Evolutionary conservation across 2,113 vertebrate species (phyloP).

Genomic region (Arvicanthis niloticus): DNA sequence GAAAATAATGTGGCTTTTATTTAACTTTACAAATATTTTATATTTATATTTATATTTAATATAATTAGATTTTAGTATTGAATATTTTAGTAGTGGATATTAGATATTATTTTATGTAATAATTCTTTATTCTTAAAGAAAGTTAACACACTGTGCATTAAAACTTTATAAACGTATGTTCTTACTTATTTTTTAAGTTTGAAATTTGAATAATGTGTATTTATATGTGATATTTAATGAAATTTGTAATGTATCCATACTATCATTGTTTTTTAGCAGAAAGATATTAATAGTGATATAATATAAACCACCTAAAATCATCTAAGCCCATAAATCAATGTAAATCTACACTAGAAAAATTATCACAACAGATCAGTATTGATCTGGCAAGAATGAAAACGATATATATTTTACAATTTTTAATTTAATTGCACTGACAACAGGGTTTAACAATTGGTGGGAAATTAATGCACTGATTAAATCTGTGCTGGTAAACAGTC

Average conservation of each 20-base stretch:
- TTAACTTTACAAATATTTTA: neutral
- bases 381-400: conserved; percentile 38
- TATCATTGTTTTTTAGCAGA: neutral
- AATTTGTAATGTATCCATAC: neutral
- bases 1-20: neutral
- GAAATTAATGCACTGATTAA: conserved; percentile 58
- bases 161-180: neutral
- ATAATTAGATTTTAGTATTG: neutral
- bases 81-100: neutral
- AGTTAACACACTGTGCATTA: neutral
- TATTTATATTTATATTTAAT: conserved; percentile 39
- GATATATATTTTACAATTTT: conserved; percentile 4
- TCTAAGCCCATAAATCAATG: neutral
- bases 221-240: neutral
- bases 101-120: neutral
- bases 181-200: neutral
- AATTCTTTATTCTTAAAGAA: neutral
- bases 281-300: neutral
- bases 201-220: neutral
- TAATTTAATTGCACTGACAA: conserved; percentile 37
- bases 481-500: neutral
- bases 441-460: conserved; percentile 33
- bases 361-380: neutral
- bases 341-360: neutral
- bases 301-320: neutral